Percentiles rank a stretch among this genome's conserved stretches.
Conservation (phyloP, 2,797 vertebrate species). For the Amphiprion clarkii region DNA sequence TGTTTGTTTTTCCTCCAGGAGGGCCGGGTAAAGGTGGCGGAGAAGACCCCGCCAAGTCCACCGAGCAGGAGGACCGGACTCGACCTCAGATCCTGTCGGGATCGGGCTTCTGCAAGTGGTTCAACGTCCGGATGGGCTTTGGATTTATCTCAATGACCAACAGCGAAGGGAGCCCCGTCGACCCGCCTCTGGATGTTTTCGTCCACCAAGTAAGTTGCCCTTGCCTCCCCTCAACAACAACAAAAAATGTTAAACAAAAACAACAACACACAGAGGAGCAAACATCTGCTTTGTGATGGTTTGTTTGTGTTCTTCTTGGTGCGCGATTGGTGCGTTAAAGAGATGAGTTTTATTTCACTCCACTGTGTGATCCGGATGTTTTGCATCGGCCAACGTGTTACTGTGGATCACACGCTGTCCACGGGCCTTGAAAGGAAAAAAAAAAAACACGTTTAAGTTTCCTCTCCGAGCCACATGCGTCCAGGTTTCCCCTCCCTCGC, state of each 20-base stretch:
- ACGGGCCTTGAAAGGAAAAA: conserved; percentile 13
- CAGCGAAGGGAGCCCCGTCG: conserved; percentile 94
- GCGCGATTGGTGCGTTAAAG: too few species aligned
- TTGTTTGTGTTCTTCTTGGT: not conserved
- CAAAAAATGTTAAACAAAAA: not conserved
- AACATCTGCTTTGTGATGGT: conserved; percentile 29
- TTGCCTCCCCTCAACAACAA: not conserved
- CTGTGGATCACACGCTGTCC: conserved; percentile 66
- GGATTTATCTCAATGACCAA: conserved; percentile 99
- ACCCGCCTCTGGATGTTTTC: conserved; percentile 96
- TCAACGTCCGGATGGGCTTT: conserved; percentile 99
- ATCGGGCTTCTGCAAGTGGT: conserved; percentile 98
- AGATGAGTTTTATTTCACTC: too few species aligned
- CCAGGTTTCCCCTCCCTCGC: conserved; percentile 23
- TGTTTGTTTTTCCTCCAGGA: conserved; percentile 80
- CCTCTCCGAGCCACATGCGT: conserved; percentile 63
- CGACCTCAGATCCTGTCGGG: conserved; percentile 92
- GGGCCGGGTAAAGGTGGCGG: conserved; percentile 94
- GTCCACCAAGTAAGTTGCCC: conserved; percentile 98
- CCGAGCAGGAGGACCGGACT: conserved; percentile 90
- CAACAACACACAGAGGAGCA: not conserved
- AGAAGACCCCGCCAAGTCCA: conserved; percentile 91
- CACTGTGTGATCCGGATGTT: conserved; percentile 66
- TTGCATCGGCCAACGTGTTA: conserved; percentile 59
- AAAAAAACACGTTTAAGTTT: conserved; percentile 52